Evolutionary conservation across 2,797 vertebrate genomes (phyloP), one percentile per base, ranked within the genome.

Genomic region (Danio kyathit): DNA sequence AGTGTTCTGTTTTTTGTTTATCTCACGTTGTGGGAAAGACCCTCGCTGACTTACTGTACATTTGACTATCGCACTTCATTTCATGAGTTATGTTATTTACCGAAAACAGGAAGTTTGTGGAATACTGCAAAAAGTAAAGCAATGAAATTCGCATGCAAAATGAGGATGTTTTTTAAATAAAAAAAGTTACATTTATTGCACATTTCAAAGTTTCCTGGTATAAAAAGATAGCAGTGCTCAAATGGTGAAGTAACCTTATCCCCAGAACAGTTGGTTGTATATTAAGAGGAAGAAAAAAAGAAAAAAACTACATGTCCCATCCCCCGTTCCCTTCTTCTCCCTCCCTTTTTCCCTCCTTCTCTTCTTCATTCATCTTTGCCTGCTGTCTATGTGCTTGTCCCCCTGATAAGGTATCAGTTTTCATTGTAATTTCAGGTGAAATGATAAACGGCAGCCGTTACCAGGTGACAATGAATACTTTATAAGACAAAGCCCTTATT

Each of bases 381-480:
- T 86, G 90, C 86, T 88, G 88, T 77, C 79, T 80, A 66, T 86
- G 79, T 77, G 85, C 86, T 88, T 87, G 89, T 91, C 89, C 87
- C 87, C 81, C 84, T 88, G 95, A 95, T 95, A 94, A 94, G 92
- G 92, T 95, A 95, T 95, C 94, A 91, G 92, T 94, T 95, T 95
- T 94, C 93, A 93, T 94, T 95, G 93, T 94, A 95, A 95, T 95
- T 95, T 95, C 93, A 94, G 93, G 94, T 95, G 93, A 95, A 95
- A 95, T 94, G 93, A 95, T 95, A 95, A 95, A 95, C 93, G 92
- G 82, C 88, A 83, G 92, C 93, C 89, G 94, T 95, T 95, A 95
- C 94, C 92, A 94, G 93, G 94, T 95, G 93, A 94, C 95, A 94
- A 95, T 95, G 93, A 95, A 95, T 95, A 95, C 94, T 95, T 95